Percentiles rank a stretch among this genome's conserved stretches.
phyloP scores from a whole-genome alignment of 2,113 vertebrate species.

The Struthio camelus region DNA sequence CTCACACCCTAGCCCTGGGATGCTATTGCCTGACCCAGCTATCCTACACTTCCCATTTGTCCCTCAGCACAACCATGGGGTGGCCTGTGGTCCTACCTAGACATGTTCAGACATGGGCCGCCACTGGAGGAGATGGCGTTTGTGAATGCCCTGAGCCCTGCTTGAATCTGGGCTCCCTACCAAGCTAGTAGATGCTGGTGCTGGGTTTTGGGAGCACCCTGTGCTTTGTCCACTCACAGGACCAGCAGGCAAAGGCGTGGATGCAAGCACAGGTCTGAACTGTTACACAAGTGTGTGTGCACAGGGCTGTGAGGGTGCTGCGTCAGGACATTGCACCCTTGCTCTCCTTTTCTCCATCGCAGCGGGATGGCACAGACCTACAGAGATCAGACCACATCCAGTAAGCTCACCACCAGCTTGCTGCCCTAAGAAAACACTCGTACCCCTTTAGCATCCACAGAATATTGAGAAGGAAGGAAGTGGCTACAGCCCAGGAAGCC shows the following conservation, averaged over 20 bases:
- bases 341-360: too few relatives aligned
- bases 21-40: not conserved
- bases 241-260: too few relatives aligned
- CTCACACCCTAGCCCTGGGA: not conserved
- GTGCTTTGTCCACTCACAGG: not conserved
- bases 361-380: not conserved
- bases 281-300: not conserved
- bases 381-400: not conserved
- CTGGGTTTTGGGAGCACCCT: not conserved
- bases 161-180: too few relatives aligned
- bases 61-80: not conserved
- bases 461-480: not conserved
- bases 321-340: not conserved
- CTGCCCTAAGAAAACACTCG: not conserved
- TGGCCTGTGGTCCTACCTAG: not conserved
- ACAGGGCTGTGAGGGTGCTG: not conserved
- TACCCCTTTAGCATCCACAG: not conserved
- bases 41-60: not conserved
- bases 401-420: not conserved
- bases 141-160: not conserved
- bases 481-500: not conserved
- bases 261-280: not conserved
- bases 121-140: not conserved
- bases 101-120: not conserved
- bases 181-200: not conserved